Conservation (phyloP, 2,113 vertebrate genomes). For the Bungarus multicinctus region DNA sequence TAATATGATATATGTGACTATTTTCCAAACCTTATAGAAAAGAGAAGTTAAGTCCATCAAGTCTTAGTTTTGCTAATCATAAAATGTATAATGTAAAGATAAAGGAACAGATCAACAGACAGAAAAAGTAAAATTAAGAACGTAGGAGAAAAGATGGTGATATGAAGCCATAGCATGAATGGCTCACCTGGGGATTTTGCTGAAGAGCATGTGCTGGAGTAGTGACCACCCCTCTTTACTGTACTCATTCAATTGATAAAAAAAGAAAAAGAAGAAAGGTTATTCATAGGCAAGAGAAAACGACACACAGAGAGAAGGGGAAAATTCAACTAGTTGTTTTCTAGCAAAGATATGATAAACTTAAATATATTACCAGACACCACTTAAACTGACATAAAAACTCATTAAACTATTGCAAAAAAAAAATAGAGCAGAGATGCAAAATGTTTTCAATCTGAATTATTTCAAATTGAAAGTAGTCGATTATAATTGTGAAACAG, state of each 20-base stretch:
- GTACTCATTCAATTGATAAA: slow-evolving; percentile 70
- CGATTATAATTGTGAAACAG: not conserved
- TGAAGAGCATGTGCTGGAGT: slow-evolving; percentile 84
- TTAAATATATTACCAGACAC: not conserved
- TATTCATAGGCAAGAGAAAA: slow-evolving; percentile 59
- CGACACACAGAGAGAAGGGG: slow-evolving; percentile 8
- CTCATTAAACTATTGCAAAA: not conserved
- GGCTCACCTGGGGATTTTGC: slow-evolving; percentile 94
- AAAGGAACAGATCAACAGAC: slow-evolving; percentile 55
- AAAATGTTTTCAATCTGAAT: not conserved
- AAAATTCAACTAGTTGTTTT: not conserved
- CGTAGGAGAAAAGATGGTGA: slow-evolving; percentile 57
- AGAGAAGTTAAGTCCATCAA: not conserved
- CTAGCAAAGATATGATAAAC: not conserved
- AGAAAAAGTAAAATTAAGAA: slow-evolving; percentile 54
- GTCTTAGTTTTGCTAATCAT: slow-evolving; percentile 12
- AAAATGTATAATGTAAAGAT: slow-evolving; percentile 22
- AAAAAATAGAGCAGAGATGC: not conserved
- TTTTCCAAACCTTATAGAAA: not conserved
- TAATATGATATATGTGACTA: not conserved
- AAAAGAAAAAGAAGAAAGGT: slow-evolving; percentile 66
- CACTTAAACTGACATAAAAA: not conserved
- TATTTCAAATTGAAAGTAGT: not conserved
- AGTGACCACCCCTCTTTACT: slow-evolving; percentile 85
- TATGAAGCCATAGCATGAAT: slow-evolving; percentile 62